phyloP scores from a whole-genome alignment of 2,888 invertebrate genomes.

The Zygogramma bicolorata region DNA sequence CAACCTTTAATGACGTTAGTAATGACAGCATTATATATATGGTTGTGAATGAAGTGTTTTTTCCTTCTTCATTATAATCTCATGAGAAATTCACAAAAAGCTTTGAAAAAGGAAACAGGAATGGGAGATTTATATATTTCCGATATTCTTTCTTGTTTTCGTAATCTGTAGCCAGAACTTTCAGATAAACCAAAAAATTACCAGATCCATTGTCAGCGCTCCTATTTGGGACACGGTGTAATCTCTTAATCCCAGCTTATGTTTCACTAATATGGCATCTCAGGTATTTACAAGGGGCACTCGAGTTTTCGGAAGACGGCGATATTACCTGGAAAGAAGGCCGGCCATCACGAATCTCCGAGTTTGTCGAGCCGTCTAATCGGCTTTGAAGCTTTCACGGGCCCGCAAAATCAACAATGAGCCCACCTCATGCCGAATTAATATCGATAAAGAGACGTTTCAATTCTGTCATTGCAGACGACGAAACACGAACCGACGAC shows the following conservation, averaged over 20 bases:
- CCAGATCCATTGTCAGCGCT: neutral
- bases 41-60: no score
- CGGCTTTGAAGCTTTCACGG: conserved; percentile 3
- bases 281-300: conserved; percentile 24
- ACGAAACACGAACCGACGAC: neutral
- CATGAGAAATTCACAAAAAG: no score
- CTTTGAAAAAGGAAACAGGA: no score
- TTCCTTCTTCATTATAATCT: no score
- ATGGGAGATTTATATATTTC: no score
- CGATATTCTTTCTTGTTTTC: no score
- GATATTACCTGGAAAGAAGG: conserved; percentile 33
- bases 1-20: no score
- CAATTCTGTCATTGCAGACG: conserved; percentile 12
- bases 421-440: conserved; percentile 1
- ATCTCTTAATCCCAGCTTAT: conserved; percentile 18
- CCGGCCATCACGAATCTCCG: neutral
- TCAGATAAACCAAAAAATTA: no score
- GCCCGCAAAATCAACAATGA: conserved; percentile 10
- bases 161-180: no score
- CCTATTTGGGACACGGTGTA: conserved; percentile 8
- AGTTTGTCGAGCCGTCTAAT: conserved; percentile 10
- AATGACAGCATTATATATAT: no score
- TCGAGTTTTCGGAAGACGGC: conserved; percentile 31
- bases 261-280: conserved; percentile 35
- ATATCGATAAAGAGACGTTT: conserved; percentile 16